phyloP scores from a whole-genome alignment of 2,113 vertebrate genomes.

The Xenus cinereus region DNA sequence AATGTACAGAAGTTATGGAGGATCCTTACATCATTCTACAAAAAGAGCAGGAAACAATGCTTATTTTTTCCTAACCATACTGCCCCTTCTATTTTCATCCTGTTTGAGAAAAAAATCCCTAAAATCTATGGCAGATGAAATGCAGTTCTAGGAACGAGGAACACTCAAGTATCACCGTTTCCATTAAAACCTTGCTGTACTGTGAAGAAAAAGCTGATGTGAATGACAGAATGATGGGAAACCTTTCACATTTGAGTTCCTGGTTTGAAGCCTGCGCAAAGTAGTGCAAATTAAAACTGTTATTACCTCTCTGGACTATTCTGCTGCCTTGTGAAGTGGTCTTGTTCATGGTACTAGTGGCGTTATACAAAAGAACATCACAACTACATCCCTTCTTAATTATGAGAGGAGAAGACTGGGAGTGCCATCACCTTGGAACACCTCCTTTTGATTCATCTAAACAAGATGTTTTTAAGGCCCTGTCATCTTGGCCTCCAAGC shows the following conservation, averaged over 20 bases:
- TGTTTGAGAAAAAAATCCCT: background rate
- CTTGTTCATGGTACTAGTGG: background rate
- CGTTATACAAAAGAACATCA: background rate
- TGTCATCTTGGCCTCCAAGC: background rate
- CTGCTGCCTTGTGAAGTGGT: background rate
- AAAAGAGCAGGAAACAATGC: slow-evolving; percentile 36
- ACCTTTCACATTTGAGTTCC: background rate
- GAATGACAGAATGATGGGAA: background rate
- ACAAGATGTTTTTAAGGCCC: background rate
- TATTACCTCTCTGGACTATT: background rate
- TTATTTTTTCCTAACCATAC: background rate
- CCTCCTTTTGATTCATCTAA: background rate
- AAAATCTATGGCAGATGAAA: slow-evolving; percentile 44
- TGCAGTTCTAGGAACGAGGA: background rate
- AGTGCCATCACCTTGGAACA: background rate
- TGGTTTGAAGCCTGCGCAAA: background rate
- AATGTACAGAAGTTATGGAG: slow-evolving; percentile 40
- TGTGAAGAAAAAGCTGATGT: background rate
- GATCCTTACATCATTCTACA: background rate
- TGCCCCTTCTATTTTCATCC: background rate
- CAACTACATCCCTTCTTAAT: background rate
- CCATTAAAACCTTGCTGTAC: slow-evolving; percentile 13
- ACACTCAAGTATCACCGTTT: slow-evolving; percentile 24
- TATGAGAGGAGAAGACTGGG: background rate
- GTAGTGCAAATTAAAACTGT: background rate